Evolutionary conservation across 2,113 vertebrate genomes (phyloP).

Genomic region (Steatornis caripensis): DNA sequence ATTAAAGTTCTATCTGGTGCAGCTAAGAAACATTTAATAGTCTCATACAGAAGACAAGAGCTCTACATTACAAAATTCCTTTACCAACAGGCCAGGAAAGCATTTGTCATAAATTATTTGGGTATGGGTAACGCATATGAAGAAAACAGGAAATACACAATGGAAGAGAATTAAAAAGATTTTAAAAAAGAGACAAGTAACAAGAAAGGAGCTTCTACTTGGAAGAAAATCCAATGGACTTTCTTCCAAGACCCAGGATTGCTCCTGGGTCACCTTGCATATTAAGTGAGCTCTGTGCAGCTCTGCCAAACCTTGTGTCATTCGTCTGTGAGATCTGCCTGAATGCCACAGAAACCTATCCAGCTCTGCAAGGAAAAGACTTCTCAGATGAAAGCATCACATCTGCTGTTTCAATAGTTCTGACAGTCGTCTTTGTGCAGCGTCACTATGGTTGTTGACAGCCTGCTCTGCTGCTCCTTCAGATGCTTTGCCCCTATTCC

Average conservation of each 20-base stretch:
- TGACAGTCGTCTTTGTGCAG: not conserved
- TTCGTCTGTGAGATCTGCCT: fast-evolving
- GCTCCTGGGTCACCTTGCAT: not conserved
- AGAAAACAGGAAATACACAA: not conserved
- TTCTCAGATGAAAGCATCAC: not conserved
- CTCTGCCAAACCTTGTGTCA: not conserved
- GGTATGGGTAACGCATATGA: not conserved
- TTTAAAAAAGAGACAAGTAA: not conserved
- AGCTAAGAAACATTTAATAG: not conserved
- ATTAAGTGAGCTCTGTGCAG: not conserved
- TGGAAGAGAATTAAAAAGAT: not conserved
- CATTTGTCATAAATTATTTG: not conserved
- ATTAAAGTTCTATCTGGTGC: not conserved
- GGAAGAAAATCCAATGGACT: no score
- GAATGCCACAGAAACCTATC: not conserved
- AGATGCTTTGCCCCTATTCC: not conserved
- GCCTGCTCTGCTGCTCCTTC: not conserved
- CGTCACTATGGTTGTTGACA: not conserved
- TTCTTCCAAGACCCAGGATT: no score
- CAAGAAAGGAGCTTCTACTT: not conserved
- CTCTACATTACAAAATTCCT: not conserved
- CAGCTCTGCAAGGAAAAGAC: not conserved
- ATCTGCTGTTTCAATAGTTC: not conserved
- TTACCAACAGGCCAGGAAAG: not conserved
- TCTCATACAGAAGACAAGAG: not conserved